Conservation (phyloP, 2,888 invertebrate genomes). For the Amphiduros pacificus region DNA sequence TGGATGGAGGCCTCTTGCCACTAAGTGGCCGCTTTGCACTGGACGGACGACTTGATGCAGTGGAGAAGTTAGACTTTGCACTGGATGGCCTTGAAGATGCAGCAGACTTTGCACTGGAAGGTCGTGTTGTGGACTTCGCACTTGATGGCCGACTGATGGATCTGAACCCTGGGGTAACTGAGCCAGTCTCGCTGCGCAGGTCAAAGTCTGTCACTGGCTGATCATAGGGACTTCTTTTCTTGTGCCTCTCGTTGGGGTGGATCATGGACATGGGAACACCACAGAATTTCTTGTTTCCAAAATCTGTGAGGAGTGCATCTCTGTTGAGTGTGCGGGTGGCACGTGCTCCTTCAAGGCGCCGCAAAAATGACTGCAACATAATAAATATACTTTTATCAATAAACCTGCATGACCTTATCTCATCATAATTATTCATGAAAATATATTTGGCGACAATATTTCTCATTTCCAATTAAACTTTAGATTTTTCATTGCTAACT, state of each 20-base stretch:
- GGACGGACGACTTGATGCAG: neutral
- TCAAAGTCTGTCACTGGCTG: neutral
- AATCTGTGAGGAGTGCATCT: neutral
- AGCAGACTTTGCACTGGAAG: too few species aligned
- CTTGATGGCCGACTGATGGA: neutral
- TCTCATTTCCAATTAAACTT: too few species aligned
- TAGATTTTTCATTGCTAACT: too few species aligned
- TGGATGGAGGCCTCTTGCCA: neutral
- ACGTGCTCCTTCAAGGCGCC: neutral
- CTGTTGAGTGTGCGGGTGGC: neutral
- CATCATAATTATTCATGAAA: too few species aligned
- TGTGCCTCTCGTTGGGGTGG: neutral
- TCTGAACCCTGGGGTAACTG: neutral
- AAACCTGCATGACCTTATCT: too few species aligned
- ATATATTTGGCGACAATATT: too few species aligned
- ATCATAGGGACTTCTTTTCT: neutral
- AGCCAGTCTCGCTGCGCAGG: neutral
- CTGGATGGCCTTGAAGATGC: too few species aligned
- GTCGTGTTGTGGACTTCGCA: neutral
- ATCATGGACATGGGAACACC: neutral
- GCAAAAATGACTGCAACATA: neutral
- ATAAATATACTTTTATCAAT: too few species aligned
- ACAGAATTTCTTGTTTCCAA: neutral
- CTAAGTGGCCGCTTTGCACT: neutral
- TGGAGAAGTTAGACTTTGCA: too few species aligned